Conservation (phyloP, 1,140 invertebrate species). For the Megathymus violae region DNA sequence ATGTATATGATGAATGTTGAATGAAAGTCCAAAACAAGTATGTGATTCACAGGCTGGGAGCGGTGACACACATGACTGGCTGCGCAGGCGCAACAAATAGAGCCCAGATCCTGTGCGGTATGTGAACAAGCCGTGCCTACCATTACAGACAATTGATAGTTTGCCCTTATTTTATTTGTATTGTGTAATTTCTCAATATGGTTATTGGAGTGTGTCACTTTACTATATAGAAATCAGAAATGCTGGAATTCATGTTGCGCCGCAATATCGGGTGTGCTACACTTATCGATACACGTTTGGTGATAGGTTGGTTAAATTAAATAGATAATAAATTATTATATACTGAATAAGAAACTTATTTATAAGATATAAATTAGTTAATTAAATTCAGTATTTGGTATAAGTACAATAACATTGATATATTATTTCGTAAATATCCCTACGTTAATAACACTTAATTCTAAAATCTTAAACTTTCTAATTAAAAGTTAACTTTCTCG, state of each 20-base stretch:
- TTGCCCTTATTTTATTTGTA: slow-evolving; percentile 14
- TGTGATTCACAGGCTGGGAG: slow-evolving; percentile 45
- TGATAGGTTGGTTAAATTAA: background rate
- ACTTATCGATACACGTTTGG: too few relatives aligned
- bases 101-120: slow-evolving; percentile 75
- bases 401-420: too few relatives aligned
- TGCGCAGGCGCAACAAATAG: slow-evolving; percentile 66
- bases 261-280: background rate
- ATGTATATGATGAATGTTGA: too few relatives aligned
- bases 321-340: too few relatives aligned
- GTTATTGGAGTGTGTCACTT: slow-evolving; percentile 17
- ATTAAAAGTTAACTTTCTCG: background rate
- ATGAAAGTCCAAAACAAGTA: slow-evolving; percentile 11
- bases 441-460: too few relatives aligned
- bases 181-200: slow-evolving; percentile 14
- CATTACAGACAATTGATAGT: slow-evolving; percentile 29
- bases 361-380: too few relatives aligned
- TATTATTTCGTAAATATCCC: too few relatives aligned
- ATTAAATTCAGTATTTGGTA: too few relatives aligned
- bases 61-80: slow-evolving; percentile 57
- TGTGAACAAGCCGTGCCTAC: slow-evolving; percentile 65
- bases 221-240: slow-evolving; percentile 15
- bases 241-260: background rate
- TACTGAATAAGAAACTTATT: too few relatives aligned
- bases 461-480: background rate